Conservation (phyloP, 2,113 vertebrate species). For the Noctilio leporinus region DNA sequence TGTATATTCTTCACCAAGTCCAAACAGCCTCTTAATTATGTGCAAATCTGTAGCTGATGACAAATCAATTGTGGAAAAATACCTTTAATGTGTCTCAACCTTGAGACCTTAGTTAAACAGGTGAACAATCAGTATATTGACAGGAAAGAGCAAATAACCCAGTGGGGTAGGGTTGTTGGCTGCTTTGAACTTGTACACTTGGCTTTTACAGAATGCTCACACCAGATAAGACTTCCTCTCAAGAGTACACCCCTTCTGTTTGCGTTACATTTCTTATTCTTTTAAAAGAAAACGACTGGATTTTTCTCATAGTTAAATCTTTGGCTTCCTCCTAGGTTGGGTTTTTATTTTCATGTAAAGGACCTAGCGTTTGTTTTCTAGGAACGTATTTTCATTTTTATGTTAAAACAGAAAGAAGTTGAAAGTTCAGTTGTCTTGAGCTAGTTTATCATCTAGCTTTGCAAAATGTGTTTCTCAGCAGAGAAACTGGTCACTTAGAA, state of each 20-base stretch:
- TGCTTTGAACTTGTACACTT: not conserved
- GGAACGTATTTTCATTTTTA: not conserved
- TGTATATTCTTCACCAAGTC: not conserved
- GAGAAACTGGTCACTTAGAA: not conserved
- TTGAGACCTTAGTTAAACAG: not conserved
- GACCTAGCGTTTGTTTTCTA: not conserved
- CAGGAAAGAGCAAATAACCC: conserved; percentile 34
- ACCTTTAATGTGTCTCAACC: conserved; percentile 4
- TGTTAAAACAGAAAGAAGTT: not conserved
- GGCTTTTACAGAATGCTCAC: not conserved
- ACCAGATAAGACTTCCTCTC: not conserved
- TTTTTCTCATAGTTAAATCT: not conserved
- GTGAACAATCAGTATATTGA: conserved; percentile 37
- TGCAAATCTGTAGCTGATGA: not conserved
- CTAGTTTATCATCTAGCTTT: not conserved
- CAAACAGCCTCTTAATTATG: not conserved
- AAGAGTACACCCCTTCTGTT: not conserved
- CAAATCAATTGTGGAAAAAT: conserved; percentile 6
- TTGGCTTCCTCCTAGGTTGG: not conserved
- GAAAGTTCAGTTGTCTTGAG: not conserved
- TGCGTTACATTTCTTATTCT: not conserved
- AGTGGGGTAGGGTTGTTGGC: not conserved
- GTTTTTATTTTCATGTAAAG: not conserved
- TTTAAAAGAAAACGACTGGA: not conserved
- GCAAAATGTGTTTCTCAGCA: not conserved